These are phyloP conservation scores for Aphelocoma coerulescens DNA, from an alignment of 2,113 vertebrate species.

Conservation along the genomic window DNA sequence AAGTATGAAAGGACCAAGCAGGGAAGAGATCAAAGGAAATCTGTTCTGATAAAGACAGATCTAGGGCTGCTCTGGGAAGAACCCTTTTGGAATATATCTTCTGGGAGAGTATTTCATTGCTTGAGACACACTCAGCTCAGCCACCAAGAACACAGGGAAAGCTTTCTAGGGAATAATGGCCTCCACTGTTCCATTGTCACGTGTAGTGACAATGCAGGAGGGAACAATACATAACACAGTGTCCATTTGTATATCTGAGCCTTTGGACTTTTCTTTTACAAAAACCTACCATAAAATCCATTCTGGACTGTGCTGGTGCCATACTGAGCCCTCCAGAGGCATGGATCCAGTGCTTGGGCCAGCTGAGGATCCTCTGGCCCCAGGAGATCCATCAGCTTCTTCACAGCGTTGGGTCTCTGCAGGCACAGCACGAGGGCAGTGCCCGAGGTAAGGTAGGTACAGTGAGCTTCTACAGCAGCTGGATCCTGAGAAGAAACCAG, in stretches of 20 bases:
- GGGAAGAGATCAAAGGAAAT: not conserved
- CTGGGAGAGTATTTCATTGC: not conserved
- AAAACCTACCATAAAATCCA: conserved; percentile 67
- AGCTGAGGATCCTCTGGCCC: conserved; percentile 61
- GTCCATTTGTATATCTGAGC: not conserved
- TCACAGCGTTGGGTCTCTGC: conserved; percentile 72
- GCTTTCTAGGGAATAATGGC: not conserved
- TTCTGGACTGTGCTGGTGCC: conserved; percentile 58
- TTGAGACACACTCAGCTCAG: not conserved
- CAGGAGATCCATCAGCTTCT: conserved; percentile 71
- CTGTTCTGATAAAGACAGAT: not conserved
- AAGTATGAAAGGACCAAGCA: conserved; percentile 7
- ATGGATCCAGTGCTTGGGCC: conserved; percentile 38
- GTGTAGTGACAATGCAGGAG: not conserved
- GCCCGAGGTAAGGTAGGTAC: conserved; percentile 60
- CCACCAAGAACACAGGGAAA: not conserved
- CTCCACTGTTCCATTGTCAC: not conserved
- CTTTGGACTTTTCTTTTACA: not conserved
- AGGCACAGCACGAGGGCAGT: conserved; percentile 72
- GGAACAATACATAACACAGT: not conserved
- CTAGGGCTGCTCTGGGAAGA: not conserved
- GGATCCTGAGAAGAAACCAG: conserved; percentile 25
- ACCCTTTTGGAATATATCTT: not conserved
- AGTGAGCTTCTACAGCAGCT: conserved; percentile 26
- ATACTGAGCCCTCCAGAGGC: conserved; percentile 65